Evolutionary conservation across 2,113 vertebrate species (phyloP).

Genomic region (Myotis yumanensis): DNA sequence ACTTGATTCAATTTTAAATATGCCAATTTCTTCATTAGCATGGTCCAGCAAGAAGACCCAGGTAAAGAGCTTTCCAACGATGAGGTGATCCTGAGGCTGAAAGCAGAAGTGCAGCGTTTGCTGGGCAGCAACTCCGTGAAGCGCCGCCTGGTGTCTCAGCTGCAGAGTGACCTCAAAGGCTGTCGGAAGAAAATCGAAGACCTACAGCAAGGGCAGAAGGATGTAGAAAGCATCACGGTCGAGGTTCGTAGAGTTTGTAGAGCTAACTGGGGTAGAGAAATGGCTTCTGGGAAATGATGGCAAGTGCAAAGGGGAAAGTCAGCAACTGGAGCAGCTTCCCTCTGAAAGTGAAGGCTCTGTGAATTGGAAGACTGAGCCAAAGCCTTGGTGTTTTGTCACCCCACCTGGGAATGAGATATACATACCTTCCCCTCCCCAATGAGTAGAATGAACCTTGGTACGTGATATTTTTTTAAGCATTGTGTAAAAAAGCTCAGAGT

Average conservation of each 20-base stretch:
- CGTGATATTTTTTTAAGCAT: background rate
- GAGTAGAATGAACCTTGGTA: background rate
- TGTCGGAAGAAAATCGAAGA: slow-evolving; percentile 81
- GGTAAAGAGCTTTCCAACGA: slow-evolving; percentile 87
- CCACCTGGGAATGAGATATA: background rate
- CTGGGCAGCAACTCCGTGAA: slow-evolving; percentile 91
- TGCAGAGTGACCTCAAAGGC: slow-evolving; percentile 89
- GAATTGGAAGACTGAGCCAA: background rate
- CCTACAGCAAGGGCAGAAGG: slow-evolving; percentile 83
- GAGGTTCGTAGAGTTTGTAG: slow-evolving; percentile 80
- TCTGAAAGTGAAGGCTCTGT: background rate
- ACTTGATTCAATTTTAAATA: background rate
- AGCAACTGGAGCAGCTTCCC: background rate
- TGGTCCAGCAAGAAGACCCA: slow-evolving; percentile 66
- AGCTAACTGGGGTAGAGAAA: background rate
- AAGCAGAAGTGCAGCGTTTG: slow-evolving; percentile 90
- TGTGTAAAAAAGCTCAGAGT: background rate
- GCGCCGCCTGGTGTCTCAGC: slow-evolving; percentile 87
- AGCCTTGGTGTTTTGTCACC: background rate
- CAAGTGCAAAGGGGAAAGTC: background rate
- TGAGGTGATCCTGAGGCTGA: slow-evolving; percentile 87
- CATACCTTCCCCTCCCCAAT: fast-evolving
- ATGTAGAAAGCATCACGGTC: slow-evolving; percentile 75
- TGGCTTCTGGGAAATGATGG: background rate
- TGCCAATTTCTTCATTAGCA: slow-evolving; percentile 66